Evolutionary conservation across 2,797 vertebrate genomes (phyloP).

Genomic region (Danio aesculapii): DNA sequence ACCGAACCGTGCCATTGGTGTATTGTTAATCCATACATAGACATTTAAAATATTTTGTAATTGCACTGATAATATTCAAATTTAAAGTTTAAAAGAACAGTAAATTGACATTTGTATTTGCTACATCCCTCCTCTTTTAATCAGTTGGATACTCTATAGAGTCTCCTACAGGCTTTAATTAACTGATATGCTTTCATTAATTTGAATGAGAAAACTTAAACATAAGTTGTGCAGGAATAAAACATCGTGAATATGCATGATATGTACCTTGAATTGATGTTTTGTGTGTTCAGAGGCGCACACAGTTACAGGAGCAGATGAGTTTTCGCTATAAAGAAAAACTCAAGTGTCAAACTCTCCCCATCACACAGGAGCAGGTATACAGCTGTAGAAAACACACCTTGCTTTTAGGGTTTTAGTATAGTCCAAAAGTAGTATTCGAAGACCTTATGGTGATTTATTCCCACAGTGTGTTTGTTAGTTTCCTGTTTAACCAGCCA

Average conservation of each 20-base stretch:
- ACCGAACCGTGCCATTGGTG: no score
- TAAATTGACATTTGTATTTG: no score
- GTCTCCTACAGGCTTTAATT: neutral
- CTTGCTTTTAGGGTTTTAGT: neutral
- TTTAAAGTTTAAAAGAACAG: no score
- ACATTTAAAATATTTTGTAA: no score
- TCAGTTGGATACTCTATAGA: neutral
- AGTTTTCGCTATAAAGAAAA: conserved; percentile 81
- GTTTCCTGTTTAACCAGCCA: conserved; percentile 9
- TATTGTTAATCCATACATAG: no score
- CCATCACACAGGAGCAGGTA: conserved; percentile 76
- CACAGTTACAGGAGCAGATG: conserved; percentile 81
- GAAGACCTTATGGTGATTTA: neutral
- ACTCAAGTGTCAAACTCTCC: conserved; percentile 78
- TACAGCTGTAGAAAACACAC: neutral
- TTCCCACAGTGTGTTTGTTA: neutral
- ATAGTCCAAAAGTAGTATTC: neutral
- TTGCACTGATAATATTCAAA: no score
- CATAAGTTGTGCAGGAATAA: neutral
- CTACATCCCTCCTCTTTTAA: no score
- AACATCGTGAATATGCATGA: neutral
- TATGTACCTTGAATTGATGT: neutral
- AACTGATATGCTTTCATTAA: neutral
- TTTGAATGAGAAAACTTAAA: neutral
- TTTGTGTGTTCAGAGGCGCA: conserved; percentile 70